Evolutionary conservation across 1,140 invertebrate species (phyloP).

Genomic region (Campoletis sonorensis): DNA sequence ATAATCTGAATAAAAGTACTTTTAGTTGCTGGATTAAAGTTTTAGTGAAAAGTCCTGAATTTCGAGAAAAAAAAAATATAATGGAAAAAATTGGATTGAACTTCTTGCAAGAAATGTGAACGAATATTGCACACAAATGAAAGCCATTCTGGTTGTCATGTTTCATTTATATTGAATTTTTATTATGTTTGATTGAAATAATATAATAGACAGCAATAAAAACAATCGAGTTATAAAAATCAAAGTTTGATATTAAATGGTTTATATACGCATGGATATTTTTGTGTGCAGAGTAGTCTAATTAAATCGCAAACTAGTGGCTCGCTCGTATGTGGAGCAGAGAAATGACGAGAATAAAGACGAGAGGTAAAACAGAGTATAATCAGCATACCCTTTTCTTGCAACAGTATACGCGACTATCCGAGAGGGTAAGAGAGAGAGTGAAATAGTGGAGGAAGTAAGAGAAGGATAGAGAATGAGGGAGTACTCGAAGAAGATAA

Average conservation of each 20-base stretch:
- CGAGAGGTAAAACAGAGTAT: neutral
- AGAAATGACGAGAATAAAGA: conserved; percentile 1
- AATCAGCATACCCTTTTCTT: neutral
- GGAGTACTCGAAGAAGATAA: conserved; percentile 32
- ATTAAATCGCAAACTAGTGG: conserved; percentile 30
- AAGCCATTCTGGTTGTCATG: no score
- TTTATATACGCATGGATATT: neutral
- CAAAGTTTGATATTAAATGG: neutral
- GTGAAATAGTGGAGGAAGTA: neutral
- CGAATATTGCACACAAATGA: no score
- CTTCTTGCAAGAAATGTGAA: no score
- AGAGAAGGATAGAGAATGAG: neutral
- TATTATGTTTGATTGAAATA: no score
- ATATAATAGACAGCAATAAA: no score
- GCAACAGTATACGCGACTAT: neutral
- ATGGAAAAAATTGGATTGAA: no score
- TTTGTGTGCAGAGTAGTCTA: neutral
- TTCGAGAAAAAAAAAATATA: no score
- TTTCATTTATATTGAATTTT: no score
- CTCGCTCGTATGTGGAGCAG: neutral
- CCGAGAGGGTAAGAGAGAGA: neutral
- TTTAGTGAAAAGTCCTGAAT: no score
- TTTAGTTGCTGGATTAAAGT: no score
- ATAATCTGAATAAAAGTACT: no score
- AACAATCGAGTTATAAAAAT: no score